A percentile compares a stretch with the other conserved stretches of the same genome.
Conservation (phyloP, 1,140 invertebrate species). For the Antheraea mylitta region DNA sequence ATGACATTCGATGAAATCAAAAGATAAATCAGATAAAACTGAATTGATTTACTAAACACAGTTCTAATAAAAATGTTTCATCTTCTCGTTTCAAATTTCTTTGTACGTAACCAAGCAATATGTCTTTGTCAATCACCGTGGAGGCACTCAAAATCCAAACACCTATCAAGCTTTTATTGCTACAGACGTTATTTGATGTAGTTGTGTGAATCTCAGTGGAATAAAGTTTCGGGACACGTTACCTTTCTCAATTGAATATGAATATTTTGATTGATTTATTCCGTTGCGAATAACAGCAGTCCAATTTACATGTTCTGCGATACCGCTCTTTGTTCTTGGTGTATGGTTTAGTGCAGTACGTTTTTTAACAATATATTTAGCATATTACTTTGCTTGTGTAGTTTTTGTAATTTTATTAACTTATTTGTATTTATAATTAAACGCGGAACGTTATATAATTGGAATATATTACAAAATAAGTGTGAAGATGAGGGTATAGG, state of each 20-base stretch:
- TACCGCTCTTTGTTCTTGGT: not conserved
- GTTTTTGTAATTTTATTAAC: no score
- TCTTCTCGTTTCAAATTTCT: not conserved
- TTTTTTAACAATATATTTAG: not conserved
- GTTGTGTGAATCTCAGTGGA: not conserved
- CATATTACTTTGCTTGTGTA: no score
- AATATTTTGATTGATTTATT: constrained; percentile 5
- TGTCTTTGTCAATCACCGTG: not conserved
- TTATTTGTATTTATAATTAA: no score
- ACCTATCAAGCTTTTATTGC: constrained; percentile 8
- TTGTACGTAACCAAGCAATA: not conserved
- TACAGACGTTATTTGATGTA: not conserved
- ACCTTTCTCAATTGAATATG: constrained; percentile 1
- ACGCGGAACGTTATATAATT: no score
- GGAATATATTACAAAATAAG: no score
- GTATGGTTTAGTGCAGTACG: not conserved
- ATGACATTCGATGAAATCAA: not conserved
- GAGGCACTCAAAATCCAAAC: not conserved
- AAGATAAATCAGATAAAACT: not conserved
- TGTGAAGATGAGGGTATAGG: no score
- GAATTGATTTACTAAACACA: not conserved
- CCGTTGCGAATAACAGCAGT: not conserved
- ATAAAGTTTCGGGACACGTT: not conserved
- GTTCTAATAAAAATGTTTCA: not conserved
- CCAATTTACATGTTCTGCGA: not conserved